Evolutionary conservation across 2,888 invertebrate genomes (phyloP).

Genomic region (Agrochola lychnidis): DNA sequence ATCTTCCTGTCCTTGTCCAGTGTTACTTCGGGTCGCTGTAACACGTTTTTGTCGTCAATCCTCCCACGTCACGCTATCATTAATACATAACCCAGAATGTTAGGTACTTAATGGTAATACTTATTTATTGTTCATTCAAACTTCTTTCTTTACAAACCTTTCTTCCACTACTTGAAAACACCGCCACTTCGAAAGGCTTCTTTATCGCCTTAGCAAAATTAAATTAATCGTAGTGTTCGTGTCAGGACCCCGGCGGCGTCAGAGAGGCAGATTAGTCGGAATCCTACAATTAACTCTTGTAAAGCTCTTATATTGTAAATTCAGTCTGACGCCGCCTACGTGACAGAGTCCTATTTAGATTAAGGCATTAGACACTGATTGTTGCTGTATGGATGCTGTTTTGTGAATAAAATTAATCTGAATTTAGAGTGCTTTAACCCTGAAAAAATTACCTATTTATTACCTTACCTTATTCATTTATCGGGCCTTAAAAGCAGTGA

Average conservation of each 20-base stretch:
- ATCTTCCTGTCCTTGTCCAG: not conserved
- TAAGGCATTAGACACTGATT: constrained; percentile 57
- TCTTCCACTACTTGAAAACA: constrained; percentile 16
- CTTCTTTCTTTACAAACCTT: not conserved
- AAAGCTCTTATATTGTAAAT: constrained; percentile 68
- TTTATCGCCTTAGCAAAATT: constrained; percentile 68
- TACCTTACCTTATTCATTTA: not conserved
- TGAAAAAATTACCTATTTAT: not conserved
- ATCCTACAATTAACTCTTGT: constrained; percentile 73
- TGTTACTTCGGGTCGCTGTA: not conserved
- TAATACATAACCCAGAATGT: not conserved
- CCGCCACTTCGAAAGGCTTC: constrained; percentile 29
- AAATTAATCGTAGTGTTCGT: constrained; percentile 59
- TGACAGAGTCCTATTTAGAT: constrained; percentile 67
- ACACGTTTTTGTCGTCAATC: not conserved
- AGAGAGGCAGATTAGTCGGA: constrained; percentile 65
- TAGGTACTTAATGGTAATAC: not conserved
- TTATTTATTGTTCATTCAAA: not conserved
- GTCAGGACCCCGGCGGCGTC: constrained; percentile 40
- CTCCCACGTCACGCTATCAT: not conserved
- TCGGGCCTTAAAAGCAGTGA: no score
- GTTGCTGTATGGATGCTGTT: constrained; percentile 36
- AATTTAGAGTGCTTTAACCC: not conserved
- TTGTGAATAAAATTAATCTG: not conserved
- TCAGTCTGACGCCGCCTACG: constrained; percentile 65